Evolutionary conservation across 1,140 invertebrate genomes (phyloP).

Genomic region (Drosophila persimilis): DNA sequence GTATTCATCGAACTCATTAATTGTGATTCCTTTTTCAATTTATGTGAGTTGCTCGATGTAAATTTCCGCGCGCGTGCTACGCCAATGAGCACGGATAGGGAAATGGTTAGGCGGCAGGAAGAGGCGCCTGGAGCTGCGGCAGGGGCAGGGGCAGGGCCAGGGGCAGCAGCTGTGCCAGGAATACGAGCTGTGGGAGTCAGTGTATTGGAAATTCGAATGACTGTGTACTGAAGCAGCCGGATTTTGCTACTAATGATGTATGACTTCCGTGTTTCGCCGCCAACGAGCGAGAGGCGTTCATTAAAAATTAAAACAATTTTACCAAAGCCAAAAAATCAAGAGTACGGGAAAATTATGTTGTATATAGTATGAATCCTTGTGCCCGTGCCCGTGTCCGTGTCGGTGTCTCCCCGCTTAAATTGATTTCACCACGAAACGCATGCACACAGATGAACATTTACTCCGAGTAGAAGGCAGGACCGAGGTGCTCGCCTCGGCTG

Average conservation of each 20-base stretch:
- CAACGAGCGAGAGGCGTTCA: slow-evolving; percentile 50
- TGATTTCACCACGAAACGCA: slow-evolving; percentile 52
- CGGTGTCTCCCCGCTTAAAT: slow-evolving; percentile 24
- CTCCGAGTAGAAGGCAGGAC: slow-evolving; percentile 1
- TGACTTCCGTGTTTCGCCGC: slow-evolving; percentile 63
- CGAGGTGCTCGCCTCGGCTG: slow-evolving; percentile 30
- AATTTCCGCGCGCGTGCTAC: slow-evolving; percentile 50
- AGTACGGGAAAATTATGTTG: slow-evolving; percentile 3
- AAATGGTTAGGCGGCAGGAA: slow-evolving; percentile 11
- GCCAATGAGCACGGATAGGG: slow-evolving; percentile 10
- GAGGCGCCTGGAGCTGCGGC: background rate
- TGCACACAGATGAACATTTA: slow-evolving; percentile 1
- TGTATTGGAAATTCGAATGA: slow-evolving; percentile 37
- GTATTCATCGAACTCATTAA: slow-evolving; percentile 80
- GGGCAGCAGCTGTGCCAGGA: background rate
- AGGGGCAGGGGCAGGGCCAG: background rate
- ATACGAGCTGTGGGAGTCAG: background rate
- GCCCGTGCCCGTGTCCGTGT: background rate
- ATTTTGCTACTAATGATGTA: slow-evolving; percentile 79
- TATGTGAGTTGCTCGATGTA: slow-evolving; percentile 64
- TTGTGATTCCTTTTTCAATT: slow-evolving; percentile 79
- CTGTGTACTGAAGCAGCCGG: slow-evolving; percentile 64
- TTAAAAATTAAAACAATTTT: slow-evolving; percentile 75
- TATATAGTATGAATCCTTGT: background rate
- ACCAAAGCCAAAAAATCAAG: slow-evolving; percentile 22